Conservation (phyloP, 2,113 vertebrate genomes). For the Tympanuchus pallidicinctus region DNA sequence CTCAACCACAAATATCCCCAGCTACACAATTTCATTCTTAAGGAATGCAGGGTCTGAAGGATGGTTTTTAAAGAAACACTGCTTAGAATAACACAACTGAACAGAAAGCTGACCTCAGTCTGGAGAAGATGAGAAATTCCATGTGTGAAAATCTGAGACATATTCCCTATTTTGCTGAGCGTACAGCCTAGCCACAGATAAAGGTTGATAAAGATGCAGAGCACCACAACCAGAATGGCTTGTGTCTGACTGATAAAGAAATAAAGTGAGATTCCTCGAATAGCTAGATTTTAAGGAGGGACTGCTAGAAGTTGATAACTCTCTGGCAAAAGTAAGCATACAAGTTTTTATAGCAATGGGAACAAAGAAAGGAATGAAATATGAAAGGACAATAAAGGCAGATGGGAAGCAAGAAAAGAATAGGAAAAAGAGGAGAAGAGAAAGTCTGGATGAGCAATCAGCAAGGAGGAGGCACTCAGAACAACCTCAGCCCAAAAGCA, state of each 20-base stretch:
- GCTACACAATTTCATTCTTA: background rate
- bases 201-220: conserved; percentile 1
- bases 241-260: conserved; percentile 41
- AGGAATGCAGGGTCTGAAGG: background rate
- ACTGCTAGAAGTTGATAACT: background rate
- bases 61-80: background rate
- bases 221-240: background rate
- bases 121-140: background rate
- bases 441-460: background rate
- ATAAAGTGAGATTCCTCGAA: conserved; percentile 37
- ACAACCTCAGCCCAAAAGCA: background rate
- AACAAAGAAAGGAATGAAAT: background rate
- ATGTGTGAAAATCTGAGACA: background rate
- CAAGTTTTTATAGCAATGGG: background rate
- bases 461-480: background rate
- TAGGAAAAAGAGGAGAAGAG: background rate
- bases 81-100: conserved; percentile 27
- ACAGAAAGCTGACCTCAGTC: background rate
- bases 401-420: background rate
- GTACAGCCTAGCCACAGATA: background rate
- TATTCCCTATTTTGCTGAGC: background rate
- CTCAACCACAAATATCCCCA: background rate
- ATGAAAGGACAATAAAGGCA: conserved; percentile 1
- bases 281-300: conserved; percentile 29
- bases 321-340: background rate